These are phyloP conservation scores for Chrysoperla carnea DNA, from an alignment of 1,140 invertebrate species.

Conservation along the genomic window DNA sequence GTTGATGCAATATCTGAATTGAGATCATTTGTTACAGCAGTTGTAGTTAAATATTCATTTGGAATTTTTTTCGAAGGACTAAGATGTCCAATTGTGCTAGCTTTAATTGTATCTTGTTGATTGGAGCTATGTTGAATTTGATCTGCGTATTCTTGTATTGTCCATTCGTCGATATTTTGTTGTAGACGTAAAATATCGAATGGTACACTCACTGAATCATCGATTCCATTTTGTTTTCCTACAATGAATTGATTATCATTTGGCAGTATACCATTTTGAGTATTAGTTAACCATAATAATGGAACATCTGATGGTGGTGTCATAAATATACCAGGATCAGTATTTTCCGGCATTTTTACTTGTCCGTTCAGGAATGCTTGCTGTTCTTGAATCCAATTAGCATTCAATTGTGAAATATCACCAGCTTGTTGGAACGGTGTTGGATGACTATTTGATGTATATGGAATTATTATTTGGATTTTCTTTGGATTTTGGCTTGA, in stretches of 20 bases:
- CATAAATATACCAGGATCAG: neutral
- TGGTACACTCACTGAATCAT: constrained; percentile 23
- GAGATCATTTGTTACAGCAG: constrained; percentile 11
- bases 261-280: neutral
- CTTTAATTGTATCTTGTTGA: constrained; percentile 19
- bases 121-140: constrained; percentile 11
- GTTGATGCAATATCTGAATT: constrained; percentile 4
- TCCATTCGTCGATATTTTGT: constrained; percentile 72
- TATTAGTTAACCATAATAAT: neutral
- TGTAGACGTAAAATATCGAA: constrained; percentile 55
- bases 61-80: constrained; percentile 54
- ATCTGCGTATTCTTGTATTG: constrained; percentile 52
- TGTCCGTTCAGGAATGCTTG: neutral
- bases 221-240: constrained; percentile 4
- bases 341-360: neutral
- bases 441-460: constrained; percentile 42
- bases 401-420: constrained; percentile 13
- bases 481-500: constrained; percentile 28
- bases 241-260: constrained; percentile 9
- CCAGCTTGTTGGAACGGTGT: constrained; percentile 27
- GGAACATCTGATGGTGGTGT: neutral
- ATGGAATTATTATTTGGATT: constrained; percentile 61
- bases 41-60: constrained; percentile 52
- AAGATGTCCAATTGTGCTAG: constrained; percentile 33
- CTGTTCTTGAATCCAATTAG: constrained; percentile 14